Evolutionary conservation across 1,140 invertebrate genomes (phyloP).

Genomic region (Triops longicaudatus): DNA sequence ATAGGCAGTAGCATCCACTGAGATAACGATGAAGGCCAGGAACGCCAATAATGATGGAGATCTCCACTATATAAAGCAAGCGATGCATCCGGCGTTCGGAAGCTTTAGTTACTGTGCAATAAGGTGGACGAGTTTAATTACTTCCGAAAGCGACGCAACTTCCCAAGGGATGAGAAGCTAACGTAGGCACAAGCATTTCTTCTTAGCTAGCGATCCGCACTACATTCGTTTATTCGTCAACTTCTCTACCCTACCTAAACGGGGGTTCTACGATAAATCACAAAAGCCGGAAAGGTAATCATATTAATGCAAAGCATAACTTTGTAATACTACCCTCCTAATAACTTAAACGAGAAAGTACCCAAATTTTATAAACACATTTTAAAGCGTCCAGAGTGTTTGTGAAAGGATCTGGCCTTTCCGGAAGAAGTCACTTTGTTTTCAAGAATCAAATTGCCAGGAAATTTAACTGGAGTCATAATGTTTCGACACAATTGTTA

Average conservation of each 20-base stretch:
- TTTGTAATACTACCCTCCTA: too few relatives aligned
- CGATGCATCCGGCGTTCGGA: background rate
- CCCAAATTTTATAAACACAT: too few relatives aligned
- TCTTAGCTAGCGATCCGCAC: background rate
- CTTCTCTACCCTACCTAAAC: background rate
- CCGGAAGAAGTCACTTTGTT: too few relatives aligned
- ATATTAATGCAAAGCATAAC: too few relatives aligned
- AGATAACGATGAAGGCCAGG: background rate
- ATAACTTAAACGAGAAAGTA: too few relatives aligned
- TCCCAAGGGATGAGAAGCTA: background rate
- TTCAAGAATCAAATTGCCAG: too few relatives aligned
- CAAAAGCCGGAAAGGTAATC: too few relatives aligned
- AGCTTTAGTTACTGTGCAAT: background rate
- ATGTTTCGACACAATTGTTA: too few relatives aligned
- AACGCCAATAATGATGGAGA: background rate
- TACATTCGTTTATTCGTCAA: background rate
- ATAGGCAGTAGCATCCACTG: background rate
- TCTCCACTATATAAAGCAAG: background rate
- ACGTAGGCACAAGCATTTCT: background rate
- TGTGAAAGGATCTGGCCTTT: too few relatives aligned
- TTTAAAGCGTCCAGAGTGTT: too few relatives aligned
- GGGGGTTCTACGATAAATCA: too few relatives aligned
- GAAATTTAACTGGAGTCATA: too few relatives aligned
- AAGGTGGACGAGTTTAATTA: conserved; percentile 12
- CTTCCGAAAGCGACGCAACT: background rate